phyloP scores from a whole-genome alignment of 2,888 invertebrate species.

The Sisyra terminalis region DNA sequence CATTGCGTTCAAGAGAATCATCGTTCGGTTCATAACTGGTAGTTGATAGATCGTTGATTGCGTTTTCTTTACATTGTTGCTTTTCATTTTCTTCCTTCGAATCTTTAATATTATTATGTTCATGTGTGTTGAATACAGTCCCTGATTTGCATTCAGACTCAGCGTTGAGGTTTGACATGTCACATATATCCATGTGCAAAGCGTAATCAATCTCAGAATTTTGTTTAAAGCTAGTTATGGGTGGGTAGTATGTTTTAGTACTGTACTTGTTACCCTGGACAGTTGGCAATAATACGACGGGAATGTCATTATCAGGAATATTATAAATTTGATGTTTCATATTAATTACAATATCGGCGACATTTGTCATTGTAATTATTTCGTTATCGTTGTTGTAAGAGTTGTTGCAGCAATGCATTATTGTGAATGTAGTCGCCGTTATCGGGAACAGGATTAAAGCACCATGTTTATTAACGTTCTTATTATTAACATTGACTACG shows the following conservation, averaged over 20 bases:
- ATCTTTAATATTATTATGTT: too few species aligned
- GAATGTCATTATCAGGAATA: constrained; percentile 10
- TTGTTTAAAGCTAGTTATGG: constrained; percentile 9
- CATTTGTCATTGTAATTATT: neutral
- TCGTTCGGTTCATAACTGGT: too few species aligned
- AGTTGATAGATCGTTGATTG: constrained; percentile 2
- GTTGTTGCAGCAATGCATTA: too few species aligned
- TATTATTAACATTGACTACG: constrained; percentile 16
- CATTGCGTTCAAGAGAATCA: neutral
- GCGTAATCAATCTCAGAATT: constrained; percentile 8
- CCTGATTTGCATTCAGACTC: constrained; percentile 12
- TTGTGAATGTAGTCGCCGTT: too few species aligned
- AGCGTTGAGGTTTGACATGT: constrained; percentile 8
- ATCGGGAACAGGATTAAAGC: constrained; percentile 23
- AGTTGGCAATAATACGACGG: constrained; percentile 10
- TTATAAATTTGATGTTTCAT: constrained; percentile 2
- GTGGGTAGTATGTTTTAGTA: constrained; percentile 8
- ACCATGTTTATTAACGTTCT: constrained; percentile 23
- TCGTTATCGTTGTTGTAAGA: too few species aligned
- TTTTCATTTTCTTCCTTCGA: neutral
- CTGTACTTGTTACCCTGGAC: constrained; percentile 10
- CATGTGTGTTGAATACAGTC: constrained; percentile 10
- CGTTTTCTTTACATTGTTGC: constrained; percentile 2
- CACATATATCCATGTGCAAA: constrained; percentile 1
- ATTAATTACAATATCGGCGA: neutral